Base-by-base conservation (phyloP, 2,797 vertebrate species). In the Enteromius mattozi region DNA sequence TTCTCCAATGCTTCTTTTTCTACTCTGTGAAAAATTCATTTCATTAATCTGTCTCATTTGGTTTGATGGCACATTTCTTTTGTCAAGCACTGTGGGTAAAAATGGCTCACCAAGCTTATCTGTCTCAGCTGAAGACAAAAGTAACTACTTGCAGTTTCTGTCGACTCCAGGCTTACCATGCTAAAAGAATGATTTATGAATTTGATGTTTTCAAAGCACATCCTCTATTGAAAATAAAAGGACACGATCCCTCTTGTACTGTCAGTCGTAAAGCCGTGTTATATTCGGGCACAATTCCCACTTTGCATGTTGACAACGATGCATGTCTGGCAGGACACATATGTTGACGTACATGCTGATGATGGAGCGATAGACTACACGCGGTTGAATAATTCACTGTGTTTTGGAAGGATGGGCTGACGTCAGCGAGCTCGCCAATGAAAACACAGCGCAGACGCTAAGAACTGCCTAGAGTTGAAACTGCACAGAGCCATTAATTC, bases 401-500 rank as follows among this genome's bases (percentile, higher is more conserved):
- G 13, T 76, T 69, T 68, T 37, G 70, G 66, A 56, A 37, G 78
- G 13, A 17, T 56, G 49, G 30, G 68, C 3, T 63, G 30, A 79
- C 21, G 76, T 82, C 54, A 74, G 66, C 69, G 30, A 33, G 37
- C 9, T 7, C 4, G 1, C 59, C 61, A 45, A 78, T 10, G 21
- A 68, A 47, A 40, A 69, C 27, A 59, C 27, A 17, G 2, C 40
- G 12, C 16, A 42, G 75, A 70, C 9, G 70, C 71, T 54, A 14
- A 30, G 65, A 49, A 69, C 33, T 79, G 72, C 56, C 61, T 75
- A 82, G 68, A 63, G 83, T 30, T 16, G 6, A 88, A 84, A 86
- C 80, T 91, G 88, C 88, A 88, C 88, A 80, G 49, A 1, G 54
- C 54, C 69, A 88, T 93, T 70, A 89, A 93, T 94, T 90, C 91